Evolutionary conservation across 2,113 vertebrate genomes (phyloP).

Genomic region (Lynx canadensis): DNA sequence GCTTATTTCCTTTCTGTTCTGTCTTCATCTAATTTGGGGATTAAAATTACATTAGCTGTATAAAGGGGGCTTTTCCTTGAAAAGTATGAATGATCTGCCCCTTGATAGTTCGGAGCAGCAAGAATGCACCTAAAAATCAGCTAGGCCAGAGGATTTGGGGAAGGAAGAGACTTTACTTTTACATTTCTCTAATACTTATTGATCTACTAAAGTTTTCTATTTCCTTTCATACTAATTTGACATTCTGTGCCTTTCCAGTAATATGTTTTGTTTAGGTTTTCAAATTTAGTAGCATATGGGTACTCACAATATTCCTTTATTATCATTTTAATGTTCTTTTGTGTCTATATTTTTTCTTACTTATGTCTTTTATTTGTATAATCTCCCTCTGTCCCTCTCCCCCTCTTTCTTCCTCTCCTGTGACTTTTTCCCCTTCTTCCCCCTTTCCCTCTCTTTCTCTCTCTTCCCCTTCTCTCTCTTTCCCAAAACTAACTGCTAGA

Average conservation of each 20-base stretch:
- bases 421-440: not conserved
- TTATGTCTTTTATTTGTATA: not conserved
- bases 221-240: not conserved
- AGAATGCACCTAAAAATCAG: not conserved
- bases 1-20: not conserved
- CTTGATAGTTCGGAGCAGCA: not conserved
- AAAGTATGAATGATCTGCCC: not conserved
- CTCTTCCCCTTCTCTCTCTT: not conserved
- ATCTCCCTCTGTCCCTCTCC: not conserved
- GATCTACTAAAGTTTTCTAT: not conserved
- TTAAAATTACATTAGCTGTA: not conserved
- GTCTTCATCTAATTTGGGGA: not conserved
- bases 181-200: not conserved
- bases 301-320: not conserved
- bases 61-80: not conserved
- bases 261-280: not conserved
- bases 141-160: not conserved
- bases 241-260: not conserved
- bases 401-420: not conserved
- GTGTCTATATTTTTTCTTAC: not conserved
- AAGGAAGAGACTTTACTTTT: not conserved
- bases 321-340: not conserved
- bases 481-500: not conserved
- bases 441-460: not conserved
- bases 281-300: not conserved